Evolutionary conservation across 2,113 vertebrate genomes (phyloP), one percentile per base, ranked within the genome.

Genomic region (Hassar affinis): DNA sequence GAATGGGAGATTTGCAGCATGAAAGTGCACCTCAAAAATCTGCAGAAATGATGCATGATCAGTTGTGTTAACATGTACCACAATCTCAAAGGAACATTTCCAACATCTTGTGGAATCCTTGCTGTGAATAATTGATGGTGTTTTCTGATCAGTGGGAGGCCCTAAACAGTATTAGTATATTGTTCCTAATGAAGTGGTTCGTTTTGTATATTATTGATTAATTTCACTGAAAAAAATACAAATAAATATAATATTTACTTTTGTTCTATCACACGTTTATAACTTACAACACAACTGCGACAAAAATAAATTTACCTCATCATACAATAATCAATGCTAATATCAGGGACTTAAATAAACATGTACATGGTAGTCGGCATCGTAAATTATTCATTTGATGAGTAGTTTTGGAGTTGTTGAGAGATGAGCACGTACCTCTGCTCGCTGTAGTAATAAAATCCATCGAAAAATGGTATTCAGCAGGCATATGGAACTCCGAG

Each of bases 371-470:
- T 35, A 12, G 8, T 42, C 35, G 22, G 25, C 10, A 45, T 42
- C 8, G 66, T 4, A 1, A 38, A 12, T 45, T 64, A 33, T 11
- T 38, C 1, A 10, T 68, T 14, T 71, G 38, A 47, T 42, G 38
- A 30, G 22, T 10, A 0, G 25, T 38, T 38, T 4, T 27, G 25
- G 2, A n/a, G 12, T 9, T 56, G 17, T 10, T 47, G 14, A 61
- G 42, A 71, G 68, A 45, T 14, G 42, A 77, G 30, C 72, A 33
- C 74, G 10, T 79, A 84, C 83, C 78, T 84, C 66, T 62, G 66
- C 45, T 49, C 42, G 74, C 45, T 64, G 76, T 3, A 30, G 83
- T 57, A 56, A 80, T 18, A n/a, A n/a, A 80, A 30, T 80, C 83
- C 78, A 84, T 80, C 9, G 17, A 35, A 27, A 71, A 14, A 35